Evolutionary conservation across 2,797 vertebrate species (phyloP), one percentile per base, ranked within the genome.

Genomic region (Lepus oiostolus): DNA sequence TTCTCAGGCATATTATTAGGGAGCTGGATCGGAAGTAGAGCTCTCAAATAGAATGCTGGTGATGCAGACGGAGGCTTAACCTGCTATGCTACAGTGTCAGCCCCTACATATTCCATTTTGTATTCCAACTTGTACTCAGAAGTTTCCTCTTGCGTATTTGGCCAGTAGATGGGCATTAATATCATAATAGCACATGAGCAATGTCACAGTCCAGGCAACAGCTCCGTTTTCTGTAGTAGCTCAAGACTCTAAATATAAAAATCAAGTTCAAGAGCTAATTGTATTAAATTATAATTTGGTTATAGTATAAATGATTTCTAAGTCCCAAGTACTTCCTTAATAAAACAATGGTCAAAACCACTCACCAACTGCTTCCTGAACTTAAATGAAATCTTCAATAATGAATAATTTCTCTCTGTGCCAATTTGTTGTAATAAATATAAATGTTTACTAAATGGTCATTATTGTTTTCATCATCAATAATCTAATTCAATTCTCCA

Each of bases 281-380:
- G 75, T 96, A 96, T 85, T 91, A 97, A 96, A 85, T 71, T 24
- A 75, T 93, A 92, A 96, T 96, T 85, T 97, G 84, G 68, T 72
- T 81, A 91, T 95, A 72, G 89, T 92, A 94, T 32, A 92, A 86
- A 5, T 67, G 72, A 93, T 88, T 97, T 93, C 96, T 94, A 77
- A 96, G 89, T 95, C 86, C 80, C 89, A 97, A 94, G 79, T 91
- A 93, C 88, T 90, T 94, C 85, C 91, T 98, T 97, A 96, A 97
- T 97, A 77, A 97, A 96, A 95, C 65, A 93, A 96, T 87, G 87
- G 35, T 96, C 38, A 94, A 90, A 96, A 97, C 98, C 96, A 97
- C 83, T 92, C 81, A 87, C 2, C 88, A 89, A 71, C n/a, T 79
- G 54, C 91, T 90, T 93, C 91, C 93, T 38, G 77, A 62, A 19